These are phyloP conservation scores for Petromus typicus DNA, from an alignment of 2,113 vertebrate species.

Conservation along the genomic window DNA sequence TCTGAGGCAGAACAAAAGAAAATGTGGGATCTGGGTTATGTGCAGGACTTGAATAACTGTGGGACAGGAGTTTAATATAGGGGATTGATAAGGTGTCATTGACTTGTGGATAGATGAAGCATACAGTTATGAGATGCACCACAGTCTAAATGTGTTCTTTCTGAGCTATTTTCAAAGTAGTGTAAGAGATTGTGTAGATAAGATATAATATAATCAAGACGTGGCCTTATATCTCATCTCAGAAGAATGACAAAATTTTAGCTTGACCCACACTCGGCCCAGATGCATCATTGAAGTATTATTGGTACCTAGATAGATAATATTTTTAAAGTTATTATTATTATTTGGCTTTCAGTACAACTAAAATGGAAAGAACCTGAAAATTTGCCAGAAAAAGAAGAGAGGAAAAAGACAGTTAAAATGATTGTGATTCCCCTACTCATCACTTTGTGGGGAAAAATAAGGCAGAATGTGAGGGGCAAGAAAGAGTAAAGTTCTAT, in stretches of 20 bases:
- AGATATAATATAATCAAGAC: constrained; percentile 7
- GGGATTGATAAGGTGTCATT: neutral
- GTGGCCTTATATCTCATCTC: neutral
- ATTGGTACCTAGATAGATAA: constrained; percentile 24
- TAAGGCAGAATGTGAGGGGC: neutral
- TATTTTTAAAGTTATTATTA: neutral
- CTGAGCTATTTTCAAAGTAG: neutral
- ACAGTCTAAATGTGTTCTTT: neutral
- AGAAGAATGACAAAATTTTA: constrained; percentile 55
- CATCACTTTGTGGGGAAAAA: neutral
- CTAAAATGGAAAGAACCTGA: constrained; percentile 60
- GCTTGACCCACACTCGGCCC: neutral
- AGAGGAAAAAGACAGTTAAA: neutral
- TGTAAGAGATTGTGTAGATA: neutral
- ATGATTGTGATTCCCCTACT: constrained; percentile 3
- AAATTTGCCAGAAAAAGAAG: constrained; percentile 37
- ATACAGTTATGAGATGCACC: neutral
- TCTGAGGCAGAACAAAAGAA: constrained; percentile 21
- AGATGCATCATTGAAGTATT: neutral
- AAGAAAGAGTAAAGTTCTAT: neutral
- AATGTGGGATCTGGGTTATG: neutral
- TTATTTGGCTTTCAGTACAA: constrained; percentile 55
- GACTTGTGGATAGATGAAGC: neutral
- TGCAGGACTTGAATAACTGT: neutral
- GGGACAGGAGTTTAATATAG: neutral